Evolutionary conservation across 64 coral and sea anemone genomes (phyloP), one percentile per base, ranked within the genome.

Genomic region (Stichodactyla helianthus): DNA sequence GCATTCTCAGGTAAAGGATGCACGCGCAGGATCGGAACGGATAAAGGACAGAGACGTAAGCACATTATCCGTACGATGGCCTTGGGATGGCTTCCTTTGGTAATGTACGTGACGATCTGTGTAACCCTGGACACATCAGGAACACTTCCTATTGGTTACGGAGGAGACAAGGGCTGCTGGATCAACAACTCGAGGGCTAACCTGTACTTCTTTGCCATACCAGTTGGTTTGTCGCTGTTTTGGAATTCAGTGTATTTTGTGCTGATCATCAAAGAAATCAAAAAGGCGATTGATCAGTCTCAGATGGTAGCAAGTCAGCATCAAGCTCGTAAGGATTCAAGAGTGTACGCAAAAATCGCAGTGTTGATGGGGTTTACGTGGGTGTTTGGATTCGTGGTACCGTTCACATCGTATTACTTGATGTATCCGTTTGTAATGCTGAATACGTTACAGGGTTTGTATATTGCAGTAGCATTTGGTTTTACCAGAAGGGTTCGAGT

Each of bases 41-140:
- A 70, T 23, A 7, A 79, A 88, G 16, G 56, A 17, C 64, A 55
- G 62, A 93, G 85, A 16, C 87, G 82, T 4, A 83, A 59, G 31
- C 67, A n/a, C 17, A 82, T 63, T 64, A 5, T 79, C 4, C 65
- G 82, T 31, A 51, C 50, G 17, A 88, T 93, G 83, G 19, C 79
- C 18, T 25, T 77, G 6, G 86, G 90, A 31, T 92, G 90, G 86
- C 9, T 93, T 12, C 57, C 56, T 9, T 54, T 85, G 11, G 55
- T 93, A 5, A 0, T 79, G 4, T 86, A 85, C n/a, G 67, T 82
- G 59, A 15, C 54, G 0, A 6, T 51, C 1, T 92, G 91, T 51
- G 65, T 84, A 54, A 77, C 71, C 79, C 82, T 93, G 53, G 91
- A 93, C 86, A 81, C 55, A 81, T 82, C 91, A 89, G 82, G 80